Evolutionary conservation across 2,113 vertebrate species (phyloP).

Genomic region (Pygoscelis antarcticus): DNA sequence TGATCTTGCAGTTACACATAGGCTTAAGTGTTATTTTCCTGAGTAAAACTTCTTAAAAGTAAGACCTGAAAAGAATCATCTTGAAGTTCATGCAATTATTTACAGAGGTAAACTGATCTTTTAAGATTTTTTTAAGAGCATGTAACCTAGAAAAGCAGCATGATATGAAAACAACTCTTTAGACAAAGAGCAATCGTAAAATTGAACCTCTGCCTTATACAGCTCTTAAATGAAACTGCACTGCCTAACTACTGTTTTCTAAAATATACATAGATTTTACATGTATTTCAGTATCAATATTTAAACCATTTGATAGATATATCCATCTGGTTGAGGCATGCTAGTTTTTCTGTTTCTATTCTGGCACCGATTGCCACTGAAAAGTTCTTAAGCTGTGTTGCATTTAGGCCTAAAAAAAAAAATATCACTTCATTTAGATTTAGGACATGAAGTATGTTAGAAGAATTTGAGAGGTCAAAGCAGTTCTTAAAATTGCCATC

Average conservation of each 20-base stretch:
- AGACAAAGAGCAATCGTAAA: not conserved
- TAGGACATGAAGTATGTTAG: not conserved
- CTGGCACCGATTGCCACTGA: not conserved
- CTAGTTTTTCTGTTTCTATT: not conserved
- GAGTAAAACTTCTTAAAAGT: not conserved
- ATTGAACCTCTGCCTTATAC: not conserved
- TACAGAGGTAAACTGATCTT: not conserved
- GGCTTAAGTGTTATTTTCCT: not conserved
- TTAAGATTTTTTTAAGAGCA: not conserved
- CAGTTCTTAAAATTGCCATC: not conserved
- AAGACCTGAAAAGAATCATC: not conserved
- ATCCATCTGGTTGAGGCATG: not conserved
- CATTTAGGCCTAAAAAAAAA: not conserved
- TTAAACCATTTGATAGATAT: not conserved
- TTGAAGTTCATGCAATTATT: not conserved
- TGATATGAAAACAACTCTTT: not conserved
- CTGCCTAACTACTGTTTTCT: not conserved
- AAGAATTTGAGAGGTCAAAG: not conserved
- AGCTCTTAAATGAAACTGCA: not conserved
- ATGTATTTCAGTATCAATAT: constrained; percentile 6
- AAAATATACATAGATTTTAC: not conserved
- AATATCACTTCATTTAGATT: not conserved
- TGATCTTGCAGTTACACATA: not conserved
- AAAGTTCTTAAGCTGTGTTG: not conserved
- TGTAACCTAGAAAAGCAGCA: not conserved